Conservation (phyloP, 2,888 invertebrate species). For the Drosophila macrospina region DNA sequence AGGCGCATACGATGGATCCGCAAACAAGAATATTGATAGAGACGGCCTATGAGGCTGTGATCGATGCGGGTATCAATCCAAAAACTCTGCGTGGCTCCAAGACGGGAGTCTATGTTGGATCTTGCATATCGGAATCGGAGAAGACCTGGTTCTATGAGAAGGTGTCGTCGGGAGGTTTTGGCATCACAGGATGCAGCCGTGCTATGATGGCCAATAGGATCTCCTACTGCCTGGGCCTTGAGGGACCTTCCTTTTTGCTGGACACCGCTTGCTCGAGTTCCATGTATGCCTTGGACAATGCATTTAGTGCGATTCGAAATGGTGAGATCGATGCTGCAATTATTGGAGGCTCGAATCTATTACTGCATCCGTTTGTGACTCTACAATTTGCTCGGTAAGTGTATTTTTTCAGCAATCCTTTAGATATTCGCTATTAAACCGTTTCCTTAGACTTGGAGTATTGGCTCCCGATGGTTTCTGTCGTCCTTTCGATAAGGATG, state of each 20-base stretch:
- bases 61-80: slow-evolving; percentile 91
- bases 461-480: slow-evolving; percentile 94
- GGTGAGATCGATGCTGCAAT: slow-evolving; percentile 95
- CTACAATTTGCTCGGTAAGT: slow-evolving; percentile 92
- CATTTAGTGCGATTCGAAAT: slow-evolving; percentile 90
- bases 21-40: slow-evolving; percentile 92
- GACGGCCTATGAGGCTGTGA: slow-evolving; percentile 91
- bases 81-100: slow-evolving; percentile 88
- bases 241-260: slow-evolving; percentile 94
- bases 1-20: slow-evolving; percentile 92
- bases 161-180: slow-evolving; percentile 86
- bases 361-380: slow-evolving; percentile 94
- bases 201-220: slow-evolving; percentile 97
- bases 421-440: background rate
- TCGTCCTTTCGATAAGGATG: slow-evolving; percentile 94
- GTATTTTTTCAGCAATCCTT: background rate
- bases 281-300: slow-evolving; percentile 93
- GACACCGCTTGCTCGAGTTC: slow-evolving; percentile 99
- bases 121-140: slow-evolving; percentile 90
- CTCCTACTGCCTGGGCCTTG: slow-evolving; percentile 94
- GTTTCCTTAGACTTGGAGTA: slow-evolving; percentile 88
- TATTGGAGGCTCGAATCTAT: slow-evolving; percentile 94
- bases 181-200: slow-evolving; percentile 90
- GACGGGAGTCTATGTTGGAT: slow-evolving; percentile 91
- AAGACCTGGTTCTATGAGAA: slow-evolving; percentile 90